Percentiles rank a stretch among this genome's conserved stretches.
Evolutionary conservation across 2,113 vertebrate genomes (phyloP).

Genomic region (Ivindomyrus marchei): DNA sequence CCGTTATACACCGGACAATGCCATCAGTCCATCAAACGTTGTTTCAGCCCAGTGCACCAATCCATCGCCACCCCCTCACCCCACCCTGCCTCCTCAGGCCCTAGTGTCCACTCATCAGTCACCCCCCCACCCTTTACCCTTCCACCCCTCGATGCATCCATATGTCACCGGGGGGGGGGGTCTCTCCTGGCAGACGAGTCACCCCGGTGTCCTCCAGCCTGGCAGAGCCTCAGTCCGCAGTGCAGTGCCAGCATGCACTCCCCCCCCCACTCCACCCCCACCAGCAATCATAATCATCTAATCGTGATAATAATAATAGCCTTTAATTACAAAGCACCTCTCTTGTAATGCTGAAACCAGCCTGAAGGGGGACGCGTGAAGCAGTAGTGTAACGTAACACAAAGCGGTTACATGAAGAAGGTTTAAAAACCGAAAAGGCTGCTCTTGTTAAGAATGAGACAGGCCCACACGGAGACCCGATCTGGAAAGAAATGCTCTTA

Average conservation of each 20-base stretch:
- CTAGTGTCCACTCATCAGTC: conserved; percentile 3
- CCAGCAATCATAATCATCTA: conserved; percentile 2
- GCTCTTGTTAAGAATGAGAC: not conserved
- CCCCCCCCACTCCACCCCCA: not conserved
- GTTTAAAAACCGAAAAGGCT: not conserved
- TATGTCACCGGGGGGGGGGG: not conserved
- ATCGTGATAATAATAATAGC: not conserved
- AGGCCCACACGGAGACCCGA: not conserved
- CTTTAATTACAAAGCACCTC: not conserved
- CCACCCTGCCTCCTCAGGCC: not conserved
- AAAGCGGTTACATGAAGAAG: not conserved
- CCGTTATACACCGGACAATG: conserved; percentile 21
- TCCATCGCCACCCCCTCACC: not conserved
- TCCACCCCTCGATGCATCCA: not conserved
- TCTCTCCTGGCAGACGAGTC: not conserved
- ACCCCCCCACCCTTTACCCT: not conserved
- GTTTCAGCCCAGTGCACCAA: conserved; percentile 9
- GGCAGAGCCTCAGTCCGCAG: not conserved
- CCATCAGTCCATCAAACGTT: conserved; percentile 28
- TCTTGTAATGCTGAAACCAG: not conserved
- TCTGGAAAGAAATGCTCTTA: not conserved
- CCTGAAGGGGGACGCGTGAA: not conserved
- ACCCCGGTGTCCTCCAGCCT: not conserved
- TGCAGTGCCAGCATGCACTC: not conserved
- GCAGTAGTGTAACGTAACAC: not conserved